These are phyloP conservation scores for Acropora tenuis DNA, from an alignment of 64 coral and sea anemone genomes.

Conservation along the genomic window DNA sequence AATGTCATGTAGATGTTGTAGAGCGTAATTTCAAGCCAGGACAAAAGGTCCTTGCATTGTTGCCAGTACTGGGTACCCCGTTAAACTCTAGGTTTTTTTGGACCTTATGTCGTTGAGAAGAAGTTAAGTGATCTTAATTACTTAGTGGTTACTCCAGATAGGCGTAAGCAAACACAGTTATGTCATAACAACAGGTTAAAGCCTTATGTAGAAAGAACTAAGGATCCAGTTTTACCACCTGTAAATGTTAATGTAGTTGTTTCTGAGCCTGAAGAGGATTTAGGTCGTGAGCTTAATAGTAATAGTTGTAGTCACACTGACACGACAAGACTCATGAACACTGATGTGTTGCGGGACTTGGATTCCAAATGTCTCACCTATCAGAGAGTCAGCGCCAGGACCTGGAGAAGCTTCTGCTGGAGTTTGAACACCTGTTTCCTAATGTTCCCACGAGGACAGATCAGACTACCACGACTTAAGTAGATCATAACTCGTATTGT, in stretches of 20 bases:
- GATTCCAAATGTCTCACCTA: constrained; percentile 45
- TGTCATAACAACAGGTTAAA: neutral
- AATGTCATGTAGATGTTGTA: constrained; percentile 30
- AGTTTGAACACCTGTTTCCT: constrained; percentile 36
- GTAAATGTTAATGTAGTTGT: neutral
- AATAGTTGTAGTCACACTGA: neutral
- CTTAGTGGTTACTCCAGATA: neutral
- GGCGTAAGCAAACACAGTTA: constrained; percentile 32
- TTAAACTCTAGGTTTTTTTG: too few species aligned
- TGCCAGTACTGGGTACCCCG: too few species aligned
- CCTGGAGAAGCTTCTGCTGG: constrained; percentile 10
- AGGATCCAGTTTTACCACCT: neutral
- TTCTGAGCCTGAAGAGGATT: neutral
- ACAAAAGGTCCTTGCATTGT: too few species aligned
- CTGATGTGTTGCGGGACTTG: constrained; percentile 33
- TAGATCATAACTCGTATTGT: too few species aligned
- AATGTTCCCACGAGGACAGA: constrained; percentile 25
- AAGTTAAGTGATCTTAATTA: constrained; percentile 50
- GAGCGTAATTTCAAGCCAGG: neutral
- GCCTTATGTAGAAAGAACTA: constrained; percentile 26
- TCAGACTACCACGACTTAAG: constrained; percentile 19
- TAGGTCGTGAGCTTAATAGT: neutral
- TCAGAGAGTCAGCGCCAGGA: constrained; percentile 16
- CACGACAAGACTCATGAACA: constrained; percentile 39
- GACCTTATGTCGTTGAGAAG: constrained; percentile 19